Evolutionary conservation across 2,113 vertebrate genomes (phyloP).

Genomic region (Lepisosteus oculatus): DNA sequence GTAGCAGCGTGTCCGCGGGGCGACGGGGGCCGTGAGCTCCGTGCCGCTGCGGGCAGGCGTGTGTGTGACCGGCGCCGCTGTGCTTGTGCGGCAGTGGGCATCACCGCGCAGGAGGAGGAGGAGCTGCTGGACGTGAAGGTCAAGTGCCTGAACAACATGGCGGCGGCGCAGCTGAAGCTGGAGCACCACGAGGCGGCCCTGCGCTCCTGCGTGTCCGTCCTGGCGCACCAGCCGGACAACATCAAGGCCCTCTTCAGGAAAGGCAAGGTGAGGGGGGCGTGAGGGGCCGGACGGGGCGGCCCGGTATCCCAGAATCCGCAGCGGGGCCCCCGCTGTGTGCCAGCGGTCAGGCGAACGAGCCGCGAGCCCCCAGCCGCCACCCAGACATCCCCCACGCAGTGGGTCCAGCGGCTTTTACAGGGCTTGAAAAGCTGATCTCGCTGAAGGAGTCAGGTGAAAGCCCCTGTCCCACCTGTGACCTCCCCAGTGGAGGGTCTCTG

Average conservation of each 20-base stretch:
- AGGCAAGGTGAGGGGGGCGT: conserved; percentile 78
- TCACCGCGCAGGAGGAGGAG: conserved; percentile 77
- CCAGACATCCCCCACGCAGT: too few species aligned
- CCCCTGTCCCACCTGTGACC: too few species aligned
- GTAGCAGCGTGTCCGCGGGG: too few species aligned
- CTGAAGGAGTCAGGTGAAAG: too few species aligned
- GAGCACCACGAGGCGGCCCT: conserved; percentile 89
- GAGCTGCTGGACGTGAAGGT: conserved; percentile 85
- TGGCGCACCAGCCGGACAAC: conserved; percentile 85
- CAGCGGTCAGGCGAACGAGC: too few species aligned
- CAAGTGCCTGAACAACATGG: conserved; percentile 97
- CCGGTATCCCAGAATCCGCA: too few species aligned
- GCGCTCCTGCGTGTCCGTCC: conserved; percentile 82
- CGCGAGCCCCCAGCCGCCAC: too few species aligned
- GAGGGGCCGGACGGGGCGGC: too few species aligned
- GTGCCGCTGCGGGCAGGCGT: not conserved
- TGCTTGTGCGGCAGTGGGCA: conserved; percentile 70
- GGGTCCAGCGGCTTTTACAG: too few species aligned
- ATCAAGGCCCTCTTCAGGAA: conserved; percentile 95
- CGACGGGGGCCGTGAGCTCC: too few species aligned
- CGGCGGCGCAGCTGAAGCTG: conserved; percentile 89
- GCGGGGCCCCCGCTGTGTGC: too few species aligned
- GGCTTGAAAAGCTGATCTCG: too few species aligned
- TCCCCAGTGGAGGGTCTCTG: not conserved
- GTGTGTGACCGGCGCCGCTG: not conserved